These are phyloP conservation scores for Cochlearius cochlearius DNA, from an alignment of 2,113 vertebrate species.

Conservation along the genomic window DNA sequence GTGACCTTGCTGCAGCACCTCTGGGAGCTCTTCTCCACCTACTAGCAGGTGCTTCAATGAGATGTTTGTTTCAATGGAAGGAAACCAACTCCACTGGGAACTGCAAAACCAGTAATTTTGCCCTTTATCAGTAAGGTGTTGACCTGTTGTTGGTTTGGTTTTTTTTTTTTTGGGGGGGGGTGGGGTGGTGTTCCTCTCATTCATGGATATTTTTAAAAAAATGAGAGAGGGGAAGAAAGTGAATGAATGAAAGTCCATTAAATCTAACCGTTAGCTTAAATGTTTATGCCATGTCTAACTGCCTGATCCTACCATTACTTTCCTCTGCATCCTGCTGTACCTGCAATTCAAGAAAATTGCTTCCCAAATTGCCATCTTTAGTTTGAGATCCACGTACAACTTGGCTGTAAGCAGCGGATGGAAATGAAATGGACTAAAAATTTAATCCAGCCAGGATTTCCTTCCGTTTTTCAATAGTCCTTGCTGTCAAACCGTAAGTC, in stretches of 20 bases:
- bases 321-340: constrained; percentile 36
- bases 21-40: not conserved
- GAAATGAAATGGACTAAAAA: constrained; percentile 59
- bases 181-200: not conserved
- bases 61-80: not conserved
- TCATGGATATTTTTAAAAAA: not conserved
- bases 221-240: not conserved
- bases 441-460: constrained; percentile 45
- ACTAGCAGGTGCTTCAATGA: not conserved
- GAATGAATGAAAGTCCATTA: constrained; percentile 51
- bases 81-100: not conserved
- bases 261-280: not conserved
- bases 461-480: not conserved
- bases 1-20: not conserved
- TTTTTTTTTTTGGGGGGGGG: not conserved
- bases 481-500: not conserved
- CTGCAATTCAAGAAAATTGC: constrained; percentile 68
- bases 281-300: constrained; percentile 43
- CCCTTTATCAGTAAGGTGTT: not conserved
- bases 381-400: constrained; percentile 41
- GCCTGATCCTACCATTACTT: constrained; percentile 56
- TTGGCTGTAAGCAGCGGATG: not conserved
- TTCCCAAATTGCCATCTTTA: constrained; percentile 64
- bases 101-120: not conserved
- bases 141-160: not conserved